These are phyloP conservation scores for Osmerus mordax DNA, from an alignment of 2,113 vertebrate genomes.

Conservation along the genomic window DNA sequence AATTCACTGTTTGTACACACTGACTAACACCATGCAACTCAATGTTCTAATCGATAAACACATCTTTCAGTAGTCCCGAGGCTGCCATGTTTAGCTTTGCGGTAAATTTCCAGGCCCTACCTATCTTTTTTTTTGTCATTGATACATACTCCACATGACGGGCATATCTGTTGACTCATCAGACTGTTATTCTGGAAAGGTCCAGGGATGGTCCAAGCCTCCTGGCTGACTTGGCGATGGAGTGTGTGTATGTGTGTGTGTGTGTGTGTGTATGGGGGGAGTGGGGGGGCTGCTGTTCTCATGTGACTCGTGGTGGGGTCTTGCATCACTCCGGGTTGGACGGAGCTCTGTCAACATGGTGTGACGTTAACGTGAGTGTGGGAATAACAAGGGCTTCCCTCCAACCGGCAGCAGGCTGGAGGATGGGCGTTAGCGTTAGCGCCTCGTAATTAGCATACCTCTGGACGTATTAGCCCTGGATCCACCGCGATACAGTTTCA, in stretches of 20 bases:
- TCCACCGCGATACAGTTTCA: slow-evolving; percentile 48
- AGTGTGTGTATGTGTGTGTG: slow-evolving; percentile 3
- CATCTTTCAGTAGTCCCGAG: no score
- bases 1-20: no score
- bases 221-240: background rate
- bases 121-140: no score
- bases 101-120: no score
- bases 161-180: no score
- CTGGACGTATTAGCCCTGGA: slow-evolving; percentile 67
- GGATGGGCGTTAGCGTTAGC: slow-evolving; percentile 69
- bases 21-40: no score
- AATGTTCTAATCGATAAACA: no score
- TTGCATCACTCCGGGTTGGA: slow-evolving; percentile 59
- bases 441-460: slow-evolving; percentile 73
- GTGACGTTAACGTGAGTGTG: slow-evolving; percentile 16
- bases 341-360: slow-evolving; percentile 52
- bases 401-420: slow-evolving; percentile 52
- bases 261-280: background rate
- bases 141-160: no score
- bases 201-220: background rate
- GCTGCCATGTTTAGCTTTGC: no score
- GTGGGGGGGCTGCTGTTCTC: background rate
- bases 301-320: slow-evolving; percentile 24
- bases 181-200: no score
- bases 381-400: slow-evolving; percentile 43